Evolutionary conservation across 1,140 invertebrate genomes (phyloP).

Genomic region (Hyles vespertilio): DNA sequence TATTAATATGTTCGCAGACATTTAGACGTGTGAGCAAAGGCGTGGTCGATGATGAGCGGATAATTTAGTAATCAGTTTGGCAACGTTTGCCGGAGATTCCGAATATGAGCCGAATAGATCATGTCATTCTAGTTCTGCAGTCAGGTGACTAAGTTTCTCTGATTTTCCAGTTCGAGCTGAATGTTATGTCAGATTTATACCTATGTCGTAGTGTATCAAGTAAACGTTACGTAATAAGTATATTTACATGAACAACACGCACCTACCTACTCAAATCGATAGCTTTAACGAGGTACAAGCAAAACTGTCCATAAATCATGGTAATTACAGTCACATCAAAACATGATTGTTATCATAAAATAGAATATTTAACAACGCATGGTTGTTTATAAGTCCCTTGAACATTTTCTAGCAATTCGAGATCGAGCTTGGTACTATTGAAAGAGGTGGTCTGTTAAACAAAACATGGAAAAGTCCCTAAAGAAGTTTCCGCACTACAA

Average conservation of each 20-base stretch:
- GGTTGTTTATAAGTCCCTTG: slow-evolving; percentile 18
- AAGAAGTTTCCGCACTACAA: no score
- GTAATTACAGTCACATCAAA: slow-evolving; percentile 49
- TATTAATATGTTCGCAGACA: no score
- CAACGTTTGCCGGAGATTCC: slow-evolving; percentile 11
- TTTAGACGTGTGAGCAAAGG: slow-evolving; percentile 12
- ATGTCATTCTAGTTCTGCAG: slow-evolving; percentile 5
- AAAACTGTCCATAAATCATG: slow-evolving; percentile 51
- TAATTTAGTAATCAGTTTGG: slow-evolving; percentile 36
- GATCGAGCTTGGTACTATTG: no score
- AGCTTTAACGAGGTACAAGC: slow-evolving; percentile 23
- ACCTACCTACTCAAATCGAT: slow-evolving; percentile 30
- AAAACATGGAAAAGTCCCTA: no score
- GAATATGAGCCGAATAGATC: no score
- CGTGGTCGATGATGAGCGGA: slow-evolving; percentile 19
- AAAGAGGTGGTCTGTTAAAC: no score
- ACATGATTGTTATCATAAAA: slow-evolving; percentile 56
- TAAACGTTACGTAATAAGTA: not conserved
- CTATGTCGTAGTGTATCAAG: not conserved
- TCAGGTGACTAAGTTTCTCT: slow-evolving; percentile 29
- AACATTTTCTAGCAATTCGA: no score
- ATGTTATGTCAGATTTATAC: slow-evolving; percentile 4
- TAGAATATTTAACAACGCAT: slow-evolving; percentile 61
- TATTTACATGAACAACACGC: not conserved
- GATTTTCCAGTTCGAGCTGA: slow-evolving; percentile 5